These are phyloP conservation scores for Eurystomus glaucurus DNA, from an alignment of 2,797 vertebrate species.

Conservation along the genomic window DNA sequence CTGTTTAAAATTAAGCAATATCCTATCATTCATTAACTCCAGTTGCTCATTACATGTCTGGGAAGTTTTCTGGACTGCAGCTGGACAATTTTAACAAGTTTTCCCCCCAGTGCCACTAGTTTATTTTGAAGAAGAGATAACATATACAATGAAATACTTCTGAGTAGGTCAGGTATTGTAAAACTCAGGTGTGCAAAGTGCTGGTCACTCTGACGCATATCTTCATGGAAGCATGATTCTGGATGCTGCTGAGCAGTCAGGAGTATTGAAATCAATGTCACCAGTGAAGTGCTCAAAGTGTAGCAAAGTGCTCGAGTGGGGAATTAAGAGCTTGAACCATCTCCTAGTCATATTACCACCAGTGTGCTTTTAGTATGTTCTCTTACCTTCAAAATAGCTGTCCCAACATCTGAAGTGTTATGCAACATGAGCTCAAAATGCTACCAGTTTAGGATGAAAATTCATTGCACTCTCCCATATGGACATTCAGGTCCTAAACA, in stretches of 20 bases:
- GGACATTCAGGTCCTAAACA: not conserved
- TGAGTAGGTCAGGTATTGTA: not conserved
- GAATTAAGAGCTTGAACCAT: constrained; percentile 13
- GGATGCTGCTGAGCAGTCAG: not conserved
- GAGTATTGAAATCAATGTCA: not conserved
- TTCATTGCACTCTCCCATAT: not conserved
- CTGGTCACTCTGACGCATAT: not conserved
- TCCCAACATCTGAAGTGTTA: not conserved
- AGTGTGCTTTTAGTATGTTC: not conserved
- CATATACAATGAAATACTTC: accelerated
- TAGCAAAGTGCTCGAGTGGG: not conserved
- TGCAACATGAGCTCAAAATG: not conserved
- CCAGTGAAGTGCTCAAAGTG: not conserved
- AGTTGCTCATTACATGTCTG: not conserved
- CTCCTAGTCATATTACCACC: not conserved
- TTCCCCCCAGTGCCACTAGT: not conserved
- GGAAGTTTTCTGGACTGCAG: not conserved
- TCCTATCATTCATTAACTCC: not conserved
- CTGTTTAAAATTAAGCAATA: not conserved
- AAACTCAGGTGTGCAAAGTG: not conserved
- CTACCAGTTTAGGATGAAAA: constrained; percentile 5
- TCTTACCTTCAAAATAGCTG: constrained; percentile 15
- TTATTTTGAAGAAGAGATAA: not conserved
- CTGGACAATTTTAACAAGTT: not conserved
- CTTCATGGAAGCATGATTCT: accelerated